These are phyloP conservation scores for Oeneis ivallda DNA, from an alignment of 2,888 invertebrate species.

Conservation along the genomic window DNA sequence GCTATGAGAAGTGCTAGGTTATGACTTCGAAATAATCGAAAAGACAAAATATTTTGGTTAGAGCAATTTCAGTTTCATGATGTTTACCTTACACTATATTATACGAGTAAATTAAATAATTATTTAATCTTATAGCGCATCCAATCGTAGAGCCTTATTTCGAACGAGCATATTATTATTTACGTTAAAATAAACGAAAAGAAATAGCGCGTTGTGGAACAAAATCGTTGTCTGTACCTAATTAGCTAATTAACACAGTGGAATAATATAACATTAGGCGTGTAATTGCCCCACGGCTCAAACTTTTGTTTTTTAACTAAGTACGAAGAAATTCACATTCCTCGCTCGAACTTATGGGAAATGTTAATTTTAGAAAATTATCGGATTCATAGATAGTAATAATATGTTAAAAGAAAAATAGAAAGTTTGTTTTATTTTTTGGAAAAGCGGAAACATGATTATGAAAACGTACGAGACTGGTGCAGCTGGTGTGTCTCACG, in stretches of 20 bases:
- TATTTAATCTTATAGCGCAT: constrained; percentile 57
- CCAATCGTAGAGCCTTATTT: constrained; percentile 49
- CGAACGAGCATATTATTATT: constrained; percentile 64
- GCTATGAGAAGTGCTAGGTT: too few relatives aligned
- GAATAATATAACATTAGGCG: constrained; percentile 58
- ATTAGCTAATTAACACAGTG: too few relatives aligned
- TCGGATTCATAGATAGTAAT: too few relatives aligned
- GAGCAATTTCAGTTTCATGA: not conserved
- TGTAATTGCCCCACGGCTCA: constrained; percentile 74
- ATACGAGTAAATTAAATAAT: too few relatives aligned
- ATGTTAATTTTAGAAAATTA: too few relatives aligned
- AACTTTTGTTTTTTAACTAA: constrained; percentile 59
- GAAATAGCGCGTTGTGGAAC: constrained; percentile 64
- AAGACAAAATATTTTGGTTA: not conserved
- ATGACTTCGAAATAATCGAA: too few relatives aligned
- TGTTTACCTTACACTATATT: not conserved
- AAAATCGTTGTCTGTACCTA: constrained; percentile 74
- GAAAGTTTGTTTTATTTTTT: too few relatives aligned
- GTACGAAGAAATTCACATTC: not conserved
- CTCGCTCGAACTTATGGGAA: too few relatives aligned
- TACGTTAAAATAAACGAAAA: constrained; percentile 65
- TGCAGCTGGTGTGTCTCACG: not conserved
- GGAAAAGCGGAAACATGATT: not conserved
- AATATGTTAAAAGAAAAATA: too few relatives aligned
- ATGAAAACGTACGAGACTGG: not conserved